These are phyloP conservation scores for Dryas iulia DNA, from an alignment of 1,140 invertebrate species.

Conservation along the genomic window DNA sequence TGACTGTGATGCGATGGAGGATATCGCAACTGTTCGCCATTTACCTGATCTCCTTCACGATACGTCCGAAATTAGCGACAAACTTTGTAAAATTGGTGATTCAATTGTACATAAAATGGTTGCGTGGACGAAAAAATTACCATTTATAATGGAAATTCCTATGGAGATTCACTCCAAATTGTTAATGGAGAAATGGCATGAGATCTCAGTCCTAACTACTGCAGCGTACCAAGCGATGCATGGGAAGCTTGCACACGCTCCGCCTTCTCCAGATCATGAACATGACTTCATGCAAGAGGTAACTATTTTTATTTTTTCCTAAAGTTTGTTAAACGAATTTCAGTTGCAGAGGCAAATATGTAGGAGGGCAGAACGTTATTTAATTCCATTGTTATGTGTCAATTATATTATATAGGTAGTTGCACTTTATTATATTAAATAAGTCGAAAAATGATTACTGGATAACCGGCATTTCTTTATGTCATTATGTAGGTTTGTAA, in stretches of 20 bases:
- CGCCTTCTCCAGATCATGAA: slow-evolving; percentile 79
- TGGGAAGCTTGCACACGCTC: slow-evolving; percentile 82
- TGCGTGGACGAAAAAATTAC: slow-evolving; percentile 98
- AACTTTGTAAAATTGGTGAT: slow-evolving; percentile 96
- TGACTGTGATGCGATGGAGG: slow-evolving; percentile 97
- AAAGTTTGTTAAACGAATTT: too few species aligned
- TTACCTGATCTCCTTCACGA: slow-evolving; percentile 94
- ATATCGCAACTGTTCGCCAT: slow-evolving; percentile 94
- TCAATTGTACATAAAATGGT: slow-evolving; percentile 98
- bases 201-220: slow-evolving; percentile 95
- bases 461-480: too few species aligned
- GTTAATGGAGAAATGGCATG: slow-evolving; percentile 98
- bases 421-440: neutral
- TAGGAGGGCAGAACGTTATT: too few species aligned
- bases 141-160: slow-evolving; percentile 97
- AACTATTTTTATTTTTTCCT: slow-evolving; percentile 45
- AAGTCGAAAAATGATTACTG: neutral
- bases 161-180: slow-evolving; percentile 96
- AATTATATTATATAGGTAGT: too few species aligned
- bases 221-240: slow-evolving; percentile 96
- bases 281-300: slow-evolving; percentile 90
- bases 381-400: too few species aligned
- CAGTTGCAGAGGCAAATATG: too few species aligned
- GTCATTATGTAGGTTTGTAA: neutral
- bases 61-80: slow-evolving; percentile 94